phyloP scores from a whole-genome alignment of 2,797 vertebrate genomes.

The Chiroxiphia lanceolata region DNA sequence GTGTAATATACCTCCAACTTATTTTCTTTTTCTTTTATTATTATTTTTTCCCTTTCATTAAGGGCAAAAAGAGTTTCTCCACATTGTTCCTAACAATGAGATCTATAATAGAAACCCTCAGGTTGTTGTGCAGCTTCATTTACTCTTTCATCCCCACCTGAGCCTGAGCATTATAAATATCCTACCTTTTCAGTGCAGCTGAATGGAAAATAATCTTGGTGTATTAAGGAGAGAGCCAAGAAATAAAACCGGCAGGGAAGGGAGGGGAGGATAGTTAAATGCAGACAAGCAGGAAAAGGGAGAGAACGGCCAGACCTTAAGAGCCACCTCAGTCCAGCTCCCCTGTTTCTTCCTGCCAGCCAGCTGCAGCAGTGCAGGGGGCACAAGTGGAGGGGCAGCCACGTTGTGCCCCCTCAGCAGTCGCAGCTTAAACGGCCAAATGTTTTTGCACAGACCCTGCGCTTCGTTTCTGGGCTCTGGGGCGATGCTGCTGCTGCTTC shows the following conservation, averaged over 20 bases:
- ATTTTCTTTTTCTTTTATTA: fast-evolving
- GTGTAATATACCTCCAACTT: neutral
- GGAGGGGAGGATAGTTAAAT: neutral
- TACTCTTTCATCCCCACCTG: constrained; percentile 39
- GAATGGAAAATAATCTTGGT: constrained; percentile 42
- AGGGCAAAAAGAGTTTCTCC: neutral
- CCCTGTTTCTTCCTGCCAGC: neutral
- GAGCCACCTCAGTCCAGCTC: neutral
- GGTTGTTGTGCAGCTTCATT: constrained; percentile 15
- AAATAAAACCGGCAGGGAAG: constrained; percentile 5
- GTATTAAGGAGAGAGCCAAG: neutral
- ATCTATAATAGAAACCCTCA: constrained; percentile 40
- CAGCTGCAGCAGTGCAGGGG: neutral
- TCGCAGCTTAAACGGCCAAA: neutral
- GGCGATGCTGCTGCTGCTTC: neutral
- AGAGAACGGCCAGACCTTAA: neutral
- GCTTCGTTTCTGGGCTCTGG: neutral
- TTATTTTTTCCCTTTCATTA: neutral
- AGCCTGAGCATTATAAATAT: constrained; percentile 34
- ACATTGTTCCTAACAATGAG: constrained; percentile 26
- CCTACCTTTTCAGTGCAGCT: constrained; percentile 23
- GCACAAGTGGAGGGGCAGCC: neutral
- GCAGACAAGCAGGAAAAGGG: neutral
- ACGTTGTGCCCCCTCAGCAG: neutral
- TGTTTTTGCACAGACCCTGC: neutral